Evolutionary conservation across 2,797 vertebrate genomes (phyloP).

Genomic region (Telmatherina bonti): DNA sequence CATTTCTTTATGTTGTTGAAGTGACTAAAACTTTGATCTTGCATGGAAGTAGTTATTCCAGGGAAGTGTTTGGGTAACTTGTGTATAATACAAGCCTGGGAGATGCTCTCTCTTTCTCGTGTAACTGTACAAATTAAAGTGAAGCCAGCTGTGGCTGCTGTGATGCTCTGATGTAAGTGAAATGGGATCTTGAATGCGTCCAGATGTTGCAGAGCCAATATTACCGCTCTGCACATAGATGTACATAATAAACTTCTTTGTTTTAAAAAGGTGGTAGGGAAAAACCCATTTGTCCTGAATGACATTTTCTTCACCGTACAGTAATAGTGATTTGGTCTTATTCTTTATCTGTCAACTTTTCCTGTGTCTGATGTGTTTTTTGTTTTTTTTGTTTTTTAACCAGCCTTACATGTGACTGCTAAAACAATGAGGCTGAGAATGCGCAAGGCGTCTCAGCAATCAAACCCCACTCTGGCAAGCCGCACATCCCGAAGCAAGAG

Average conservation of each 20-base stretch:
- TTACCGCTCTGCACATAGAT: constrained; percentile 45
- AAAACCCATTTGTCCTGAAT: constrained; percentile 21
- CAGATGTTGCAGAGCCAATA: constrained; percentile 79
- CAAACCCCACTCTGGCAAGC: constrained; percentile 85
- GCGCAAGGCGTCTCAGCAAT: constrained; percentile 96
- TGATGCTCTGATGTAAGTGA: constrained; percentile 79
- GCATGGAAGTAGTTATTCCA: not conserved
- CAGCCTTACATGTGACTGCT: constrained; percentile 93
- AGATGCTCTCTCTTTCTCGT: constrained; percentile 2
- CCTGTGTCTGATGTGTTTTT: not conserved
- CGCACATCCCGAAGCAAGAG: constrained; percentile 90
- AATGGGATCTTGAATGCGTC: constrained; percentile 83
- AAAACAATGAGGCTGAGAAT: constrained; percentile 99
- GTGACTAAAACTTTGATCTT: constrained; percentile 5
- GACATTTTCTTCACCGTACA: constrained; percentile 4
- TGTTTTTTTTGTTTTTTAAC: not conserved
- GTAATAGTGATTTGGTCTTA: not conserved
- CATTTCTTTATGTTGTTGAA: not conserved
- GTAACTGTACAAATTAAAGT: constrained; percentile 57
- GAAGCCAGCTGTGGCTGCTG: constrained; percentile 75
- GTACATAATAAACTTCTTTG: constrained; percentile 5
- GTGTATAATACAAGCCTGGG: constrained; percentile 32
- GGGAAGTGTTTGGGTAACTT: constrained; percentile 4
- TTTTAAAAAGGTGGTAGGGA: constrained; percentile 9
- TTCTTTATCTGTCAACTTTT: not conserved